Base-by-base conservation (phyloP, 1,140 invertebrate genomes). In the Ceratina australensis region DNA sequence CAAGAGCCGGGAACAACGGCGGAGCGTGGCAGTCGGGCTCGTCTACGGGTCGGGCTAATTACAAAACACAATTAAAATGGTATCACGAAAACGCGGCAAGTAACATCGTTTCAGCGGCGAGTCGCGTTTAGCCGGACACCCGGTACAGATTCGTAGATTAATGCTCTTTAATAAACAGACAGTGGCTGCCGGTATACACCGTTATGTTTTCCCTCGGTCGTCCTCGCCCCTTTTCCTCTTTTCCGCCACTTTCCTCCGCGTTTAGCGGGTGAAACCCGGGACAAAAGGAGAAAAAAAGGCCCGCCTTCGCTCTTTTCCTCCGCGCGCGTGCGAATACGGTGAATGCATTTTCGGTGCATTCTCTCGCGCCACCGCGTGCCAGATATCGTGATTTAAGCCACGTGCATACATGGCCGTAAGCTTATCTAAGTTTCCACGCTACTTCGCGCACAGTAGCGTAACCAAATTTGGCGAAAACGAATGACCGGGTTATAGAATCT, bases 1-100 rank as follows among this genome's bases (percentile, higher is more conserved):
- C 47, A 69, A 69, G 81, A 75, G 68, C 28, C n/a, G 50, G 18
- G 63, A 74, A 64, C 52, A 64, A 73, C 50, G 63, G 73, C 33
- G 33, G 10, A 10, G 33, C 33, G 33, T 10, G 33, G 33, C 33
- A 7, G 33, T 4, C 49, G 52, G 56, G 33, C 28, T 49, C 76
- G 60, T 57, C 63, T 49, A 56, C 67, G 65, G 78, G 61, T 42
- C 61, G 75, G 82, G 79, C 82, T 85, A 85, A 85, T 85, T 85
- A 84, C 79, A 81, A 84, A 84, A 84, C 74, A 83, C 82, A 81
- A 82, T 85, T 85, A 85, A 85, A 85, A 78, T 73, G 72, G 75
- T 81, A 85, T 85, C 83, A 76, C 79, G 79, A 78, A 79, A 85
- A 72, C 72, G 64, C 71, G 67, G 47, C 72, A 81, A 81, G 79